Percentiles rank a stretch among this genome's conserved stretches.
Evolutionary conservation across 2,888 invertebrate genomes (phyloP).

Genomic region (Agrotis segetum): DNA sequence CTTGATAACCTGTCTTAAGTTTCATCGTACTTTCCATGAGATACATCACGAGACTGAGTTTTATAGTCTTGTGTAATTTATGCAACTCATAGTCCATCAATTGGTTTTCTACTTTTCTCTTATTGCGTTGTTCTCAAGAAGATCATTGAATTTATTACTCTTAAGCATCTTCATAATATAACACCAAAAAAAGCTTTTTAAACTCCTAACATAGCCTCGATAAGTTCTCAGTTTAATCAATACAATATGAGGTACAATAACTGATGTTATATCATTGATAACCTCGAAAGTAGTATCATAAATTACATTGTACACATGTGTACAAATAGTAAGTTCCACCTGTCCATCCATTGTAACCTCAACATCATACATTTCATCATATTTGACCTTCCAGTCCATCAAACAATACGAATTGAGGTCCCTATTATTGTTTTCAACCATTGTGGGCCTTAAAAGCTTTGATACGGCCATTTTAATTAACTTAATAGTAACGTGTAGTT

Average conservation of each 20-base stretch:
- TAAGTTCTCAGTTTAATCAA: conserved; percentile 3
- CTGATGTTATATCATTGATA: conserved; percentile 2
- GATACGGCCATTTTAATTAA: conserved; percentile 40
- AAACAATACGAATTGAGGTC: conserved; percentile 59
- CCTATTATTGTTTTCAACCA: conserved; percentile 37
- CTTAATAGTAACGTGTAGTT: conserved; percentile 20
- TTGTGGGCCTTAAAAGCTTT: conserved; percentile 46
- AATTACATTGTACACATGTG: conserved; percentile 12
- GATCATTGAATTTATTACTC: not conserved
- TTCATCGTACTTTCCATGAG: not conserved
- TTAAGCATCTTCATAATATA: too few relatives aligned
- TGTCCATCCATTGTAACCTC: conserved; percentile 56
- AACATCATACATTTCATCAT: conserved; percentile 60
- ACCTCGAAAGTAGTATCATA: conserved; percentile 5
- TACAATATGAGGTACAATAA: conserved; percentile 1
- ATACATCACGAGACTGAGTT: not conserved
- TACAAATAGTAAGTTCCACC: conserved; percentile 24
- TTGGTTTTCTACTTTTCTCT: not conserved
- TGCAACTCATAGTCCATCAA: not conserved
- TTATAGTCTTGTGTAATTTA: not conserved
- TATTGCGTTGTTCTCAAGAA: not conserved
- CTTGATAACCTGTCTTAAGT: not conserved
- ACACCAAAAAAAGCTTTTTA: not conserved
- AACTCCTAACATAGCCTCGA: not conserved
- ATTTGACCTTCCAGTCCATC: conserved; percentile 55